These are phyloP conservation scores for Brachionichthys hirsutus DNA, from an alignment of 2,113 vertebrate genomes.

Conservation along the genomic window DNA sequence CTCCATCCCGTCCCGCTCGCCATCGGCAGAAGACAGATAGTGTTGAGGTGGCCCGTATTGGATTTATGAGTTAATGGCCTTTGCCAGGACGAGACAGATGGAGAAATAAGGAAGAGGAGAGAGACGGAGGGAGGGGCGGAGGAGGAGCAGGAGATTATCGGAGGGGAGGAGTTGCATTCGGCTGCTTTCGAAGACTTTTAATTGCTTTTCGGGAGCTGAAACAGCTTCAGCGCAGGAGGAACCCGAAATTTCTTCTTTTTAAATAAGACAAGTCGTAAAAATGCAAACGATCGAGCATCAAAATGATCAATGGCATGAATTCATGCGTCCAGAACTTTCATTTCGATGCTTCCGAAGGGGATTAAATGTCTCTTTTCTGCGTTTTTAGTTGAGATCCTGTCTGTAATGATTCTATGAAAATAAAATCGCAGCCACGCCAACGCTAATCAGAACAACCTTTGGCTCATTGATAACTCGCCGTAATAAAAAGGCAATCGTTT, in stretches of 20 bases:
- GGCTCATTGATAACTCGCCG: conserved; percentile 19
- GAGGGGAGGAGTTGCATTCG: conserved; percentile 8
- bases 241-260: too few species aligned
- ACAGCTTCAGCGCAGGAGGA: too few species aligned
- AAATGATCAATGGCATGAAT: too few species aligned
- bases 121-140: conserved; percentile 26
- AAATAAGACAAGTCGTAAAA: too few species aligned
- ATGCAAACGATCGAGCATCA: too few species aligned
- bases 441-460: conserved; percentile 27
- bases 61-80: conserved; percentile 74
- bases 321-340: too few species aligned
- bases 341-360: too few species aligned
- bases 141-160: conserved; percentile 22
- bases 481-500: too few species aligned
- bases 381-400: not conserved
- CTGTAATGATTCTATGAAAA: not conserved
- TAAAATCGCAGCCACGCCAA: not conserved
- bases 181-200: not conserved
- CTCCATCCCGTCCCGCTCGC: conserved; percentile 47
- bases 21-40: conserved; percentile 75
- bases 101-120: conserved; percentile 66
- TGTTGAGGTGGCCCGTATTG: conserved; percentile 75
- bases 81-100: conserved; percentile 69
- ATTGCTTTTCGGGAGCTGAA: too few species aligned
- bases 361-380: too few species aligned